Percentiles rank a stretch among this genome's conserved stretches.
phyloP scores from a whole-genome alignment of 2,888 invertebrate genomes.

The Tachina lurida region DNA sequence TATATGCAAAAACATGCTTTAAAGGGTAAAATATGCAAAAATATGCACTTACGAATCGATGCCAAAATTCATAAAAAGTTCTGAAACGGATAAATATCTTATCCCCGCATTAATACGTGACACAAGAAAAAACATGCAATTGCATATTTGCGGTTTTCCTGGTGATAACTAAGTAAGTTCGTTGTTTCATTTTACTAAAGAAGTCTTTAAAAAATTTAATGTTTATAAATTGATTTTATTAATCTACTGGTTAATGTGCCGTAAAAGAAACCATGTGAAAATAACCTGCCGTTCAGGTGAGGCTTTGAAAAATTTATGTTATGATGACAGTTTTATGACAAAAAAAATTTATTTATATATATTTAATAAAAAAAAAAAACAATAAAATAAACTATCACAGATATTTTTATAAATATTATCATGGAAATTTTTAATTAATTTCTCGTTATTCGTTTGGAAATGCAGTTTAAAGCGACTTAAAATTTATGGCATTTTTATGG shows the following conservation, averaged over 20 bases:
- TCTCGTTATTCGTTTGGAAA: constrained; percentile 36
- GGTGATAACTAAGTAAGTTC: too few relatives aligned
- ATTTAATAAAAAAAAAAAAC: constrained; percentile 15
- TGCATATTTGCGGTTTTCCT: too few relatives aligned
- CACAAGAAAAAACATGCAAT: too few relatives aligned
- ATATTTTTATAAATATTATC: constrained; percentile 30
- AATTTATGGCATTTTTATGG: constrained; percentile 1
- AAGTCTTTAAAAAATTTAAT: too few relatives aligned
- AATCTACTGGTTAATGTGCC: not conserved
- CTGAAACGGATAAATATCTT: too few relatives aligned
- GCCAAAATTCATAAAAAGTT: too few relatives aligned
- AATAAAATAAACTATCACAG: constrained; percentile 40
- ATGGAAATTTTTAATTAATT: constrained; percentile 45
- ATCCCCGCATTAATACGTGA: too few relatives aligned
- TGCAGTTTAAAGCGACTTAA: not conserved
- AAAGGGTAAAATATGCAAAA: too few relatives aligned
- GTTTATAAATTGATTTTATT: not conserved
- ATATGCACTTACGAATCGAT: too few relatives aligned
- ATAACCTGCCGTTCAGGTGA: not conserved
- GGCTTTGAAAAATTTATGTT: constrained; percentile 41
- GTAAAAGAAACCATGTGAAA: constrained; percentile 14
- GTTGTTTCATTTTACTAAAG: too few relatives aligned
- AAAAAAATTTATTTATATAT: constrained; percentile 5
- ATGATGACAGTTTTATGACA: constrained; percentile 65
- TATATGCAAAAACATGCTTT: too few relatives aligned